Evolutionary conservation across 2,113 vertebrate genomes (phyloP), one percentile per base, ranked within the genome.

Genomic region (Anarhynchus alexandrinus): DNA sequence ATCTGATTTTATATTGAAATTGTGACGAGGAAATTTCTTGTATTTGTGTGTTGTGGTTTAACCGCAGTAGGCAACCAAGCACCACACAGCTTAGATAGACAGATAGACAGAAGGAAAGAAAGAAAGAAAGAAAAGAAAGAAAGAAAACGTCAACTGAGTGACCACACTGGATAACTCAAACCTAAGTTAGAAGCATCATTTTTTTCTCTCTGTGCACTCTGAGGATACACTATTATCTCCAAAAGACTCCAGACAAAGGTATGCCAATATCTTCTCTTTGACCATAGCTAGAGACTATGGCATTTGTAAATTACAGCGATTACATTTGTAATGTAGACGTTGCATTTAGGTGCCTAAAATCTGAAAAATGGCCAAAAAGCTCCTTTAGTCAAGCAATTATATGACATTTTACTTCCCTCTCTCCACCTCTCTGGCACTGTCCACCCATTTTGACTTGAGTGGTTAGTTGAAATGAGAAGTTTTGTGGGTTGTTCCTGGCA

Each of bases 111-210:
- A 27, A 3, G 30, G 54, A 12, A 4, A n/a, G 6, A 54, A 2
- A 34, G 25, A 32, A 7, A 32, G 15, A 57, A 1, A 19, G 17
- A 14, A 0, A 7, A 19, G 9, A 9, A 43, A 15, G n/a, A n/a
- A n/a, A 43, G 13, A 23, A 17, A 36, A 66, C 1, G 74, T 70
- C 27, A 72, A 0, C n/a, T 22, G 27, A 12, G 12, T 59, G 52
- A 29, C 22, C 45, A 38, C 34, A 32, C 4, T 36, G 30, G 12
- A 4, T 21, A 58, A 49, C 12, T 67, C 36, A 42, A 21, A 61
- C 22, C 14, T 15, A 6, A 81, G 8, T 52, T 19, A 57, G 27
- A 84, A 81, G 5, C 23, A 82, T 15, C n/a, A 6, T 10, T 74
- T 4, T 32, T 80, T 47, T 51, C 29, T 61, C 77, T 27, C 49